These are phyloP conservation scores for Sphecodes monilicornis DNA, from an alignment of 2,888 invertebrate genomes.

Conservation along the genomic window DNA sequence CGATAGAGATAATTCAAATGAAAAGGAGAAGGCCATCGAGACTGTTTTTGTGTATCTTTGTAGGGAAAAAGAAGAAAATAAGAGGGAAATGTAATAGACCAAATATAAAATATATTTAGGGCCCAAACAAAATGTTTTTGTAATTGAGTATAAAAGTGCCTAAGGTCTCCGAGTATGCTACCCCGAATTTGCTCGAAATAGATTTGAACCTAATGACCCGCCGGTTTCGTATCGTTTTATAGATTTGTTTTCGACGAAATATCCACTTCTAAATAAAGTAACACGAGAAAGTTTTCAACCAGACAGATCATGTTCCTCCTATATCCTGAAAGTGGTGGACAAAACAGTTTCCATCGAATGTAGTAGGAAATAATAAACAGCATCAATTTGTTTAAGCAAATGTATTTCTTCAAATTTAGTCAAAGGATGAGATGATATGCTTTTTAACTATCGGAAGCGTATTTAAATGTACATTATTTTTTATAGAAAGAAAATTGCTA, in stretches of 20 bases:
- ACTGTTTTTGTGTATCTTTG: not conserved
- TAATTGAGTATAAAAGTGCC: not conserved
- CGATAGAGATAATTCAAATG: not conserved
- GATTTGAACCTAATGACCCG: slow-evolving; percentile 4
- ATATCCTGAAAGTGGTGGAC: not conserved
- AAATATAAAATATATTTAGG: not conserved
- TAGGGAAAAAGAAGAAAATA: not conserved
- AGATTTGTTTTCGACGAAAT: not conserved
- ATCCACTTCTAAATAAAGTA: not conserved
- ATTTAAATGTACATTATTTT: too few species aligned
- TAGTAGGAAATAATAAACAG: not conserved
- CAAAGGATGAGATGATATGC: not conserved
- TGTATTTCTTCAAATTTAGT: not conserved
- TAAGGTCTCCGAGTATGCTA: not conserved
- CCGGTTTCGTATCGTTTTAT: slow-evolving; percentile 5
- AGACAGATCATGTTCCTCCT: not conserved
- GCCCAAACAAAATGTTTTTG: too few species aligned
- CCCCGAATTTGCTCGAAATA: not conserved
- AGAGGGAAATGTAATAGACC: too few species aligned
- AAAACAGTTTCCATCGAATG: not conserved
- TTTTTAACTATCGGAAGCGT: not conserved
- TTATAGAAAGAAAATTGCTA: not conserved
- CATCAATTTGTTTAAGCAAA: not conserved
- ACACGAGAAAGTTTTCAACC: not conserved
- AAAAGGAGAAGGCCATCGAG: not conserved